A percentile compares a stretch with the other conserved stretches of the same genome.
phyloP scores from a whole-genome alignment of 2,797 vertebrate species.

The Crax fasciolata region DNA sequence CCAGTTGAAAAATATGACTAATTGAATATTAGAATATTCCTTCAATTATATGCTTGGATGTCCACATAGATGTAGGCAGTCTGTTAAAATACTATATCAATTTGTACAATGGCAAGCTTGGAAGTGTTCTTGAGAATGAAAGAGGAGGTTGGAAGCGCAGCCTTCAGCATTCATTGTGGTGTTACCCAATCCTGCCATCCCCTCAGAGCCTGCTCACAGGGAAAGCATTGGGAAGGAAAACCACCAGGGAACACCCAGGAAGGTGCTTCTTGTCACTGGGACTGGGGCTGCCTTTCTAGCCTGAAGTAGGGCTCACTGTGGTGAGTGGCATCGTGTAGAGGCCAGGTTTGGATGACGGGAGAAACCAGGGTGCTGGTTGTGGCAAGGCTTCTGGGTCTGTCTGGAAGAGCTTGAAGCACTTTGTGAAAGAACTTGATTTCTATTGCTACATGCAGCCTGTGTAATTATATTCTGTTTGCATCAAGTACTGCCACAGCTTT shows the following conservation, averaged over 20 bases:
- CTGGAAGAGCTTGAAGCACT: background rate
- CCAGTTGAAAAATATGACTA: slow-evolving; percentile 66
- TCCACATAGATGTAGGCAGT: slow-evolving; percentile 12
- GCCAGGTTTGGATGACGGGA: background rate
- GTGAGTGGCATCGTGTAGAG: background rate
- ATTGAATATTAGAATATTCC: slow-evolving; percentile 70
- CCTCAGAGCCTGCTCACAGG: background rate
- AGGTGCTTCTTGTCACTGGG: background rate
- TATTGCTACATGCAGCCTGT: background rate
- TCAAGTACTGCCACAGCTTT: background rate
- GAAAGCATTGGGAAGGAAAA: background rate
- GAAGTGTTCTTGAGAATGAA: slow-evolving; percentile 17
- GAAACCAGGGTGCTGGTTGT: background rate
- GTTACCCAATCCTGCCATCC: background rate
- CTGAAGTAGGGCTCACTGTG: fast-evolving
- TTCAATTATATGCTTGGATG: slow-evolving; percentile 56
- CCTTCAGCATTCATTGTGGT: background rate
- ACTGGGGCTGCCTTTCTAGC: background rate
- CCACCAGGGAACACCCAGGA: background rate
- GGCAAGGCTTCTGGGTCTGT: background rate
- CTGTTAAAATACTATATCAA: slow-evolving; percentile 33
- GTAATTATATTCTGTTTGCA: background rate
- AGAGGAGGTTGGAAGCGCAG: background rate
- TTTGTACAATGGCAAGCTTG: slow-evolving; percentile 44
- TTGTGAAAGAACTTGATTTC: background rate